These are phyloP conservation scores for Sphecodes monilicornis DNA, from an alignment of 2,888 invertebrate species.

Conservation along the genomic window DNA sequence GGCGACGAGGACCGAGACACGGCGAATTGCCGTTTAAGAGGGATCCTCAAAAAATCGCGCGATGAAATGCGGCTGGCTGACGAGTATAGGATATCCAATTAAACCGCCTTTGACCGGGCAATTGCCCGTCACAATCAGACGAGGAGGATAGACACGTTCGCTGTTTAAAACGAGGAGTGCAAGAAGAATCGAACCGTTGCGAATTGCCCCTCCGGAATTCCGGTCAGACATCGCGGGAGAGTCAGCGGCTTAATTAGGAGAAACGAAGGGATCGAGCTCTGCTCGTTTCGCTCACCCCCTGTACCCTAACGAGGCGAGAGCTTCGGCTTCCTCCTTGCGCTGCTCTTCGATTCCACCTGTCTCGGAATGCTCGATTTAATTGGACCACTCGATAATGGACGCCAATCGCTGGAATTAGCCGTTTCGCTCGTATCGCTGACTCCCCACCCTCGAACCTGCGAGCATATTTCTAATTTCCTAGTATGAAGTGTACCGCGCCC, in stretches of 20 bases:
- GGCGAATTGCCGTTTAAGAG: not conserved
- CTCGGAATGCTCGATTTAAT: slow-evolving; percentile 58
- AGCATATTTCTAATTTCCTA: slow-evolving; percentile 3
- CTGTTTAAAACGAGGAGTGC: not conserved
- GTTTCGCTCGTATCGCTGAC: not conserved
- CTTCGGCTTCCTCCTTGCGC: slow-evolving; percentile 33
- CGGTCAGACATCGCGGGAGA: slow-evolving; percentile 32
- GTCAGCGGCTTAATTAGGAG: slow-evolving; percentile 60
- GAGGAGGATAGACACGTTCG: not conserved
- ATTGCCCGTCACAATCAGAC: slow-evolving; percentile 32
- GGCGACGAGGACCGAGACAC: not conserved
- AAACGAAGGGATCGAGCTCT: slow-evolving; percentile 47
- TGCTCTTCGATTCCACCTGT: slow-evolving; percentile 64
- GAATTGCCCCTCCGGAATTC: slow-evolving; percentile 11
- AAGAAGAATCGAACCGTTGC: slow-evolving; percentile 36
- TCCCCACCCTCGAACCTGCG: not conserved
- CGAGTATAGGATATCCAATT: slow-evolving; percentile 16
- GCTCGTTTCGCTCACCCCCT: slow-evolving; percentile 18
- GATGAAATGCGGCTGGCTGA: slow-evolving; percentile 5
- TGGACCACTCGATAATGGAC: slow-evolving; percentile 58
- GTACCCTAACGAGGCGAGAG: slow-evolving; percentile 29
- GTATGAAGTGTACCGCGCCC: not conserved
- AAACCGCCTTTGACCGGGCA: slow-evolving; percentile 16
- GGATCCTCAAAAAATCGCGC: slow-evolving; percentile 11
- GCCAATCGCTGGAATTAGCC: slow-evolving; percentile 39